phyloP scores from a whole-genome alignment of 1,140 invertebrate genomes.

The Drosophila sp. region DNA sequence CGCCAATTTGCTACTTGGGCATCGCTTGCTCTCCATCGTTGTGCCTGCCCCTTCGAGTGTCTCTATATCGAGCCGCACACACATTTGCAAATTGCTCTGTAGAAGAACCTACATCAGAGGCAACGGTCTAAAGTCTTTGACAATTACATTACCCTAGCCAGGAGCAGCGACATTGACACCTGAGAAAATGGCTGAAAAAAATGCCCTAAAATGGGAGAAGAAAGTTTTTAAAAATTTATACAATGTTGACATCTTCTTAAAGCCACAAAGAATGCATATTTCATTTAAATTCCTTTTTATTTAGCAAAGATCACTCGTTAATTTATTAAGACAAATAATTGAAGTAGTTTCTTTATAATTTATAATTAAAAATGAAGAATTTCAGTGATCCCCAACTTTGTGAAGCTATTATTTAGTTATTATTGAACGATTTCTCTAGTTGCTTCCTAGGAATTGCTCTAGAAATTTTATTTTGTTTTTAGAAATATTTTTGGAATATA shows the following conservation, averaged over 20 bases:
- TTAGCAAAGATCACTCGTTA: too few species aligned
- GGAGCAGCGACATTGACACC: slow-evolving; percentile 58
- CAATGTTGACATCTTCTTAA: neutral
- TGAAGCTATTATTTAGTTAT: too few species aligned
- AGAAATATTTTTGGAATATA: too few species aligned
- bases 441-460: too few species aligned
- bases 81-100: slow-evolving; percentile 65
- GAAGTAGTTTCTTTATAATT: too few species aligned
- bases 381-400: too few species aligned
- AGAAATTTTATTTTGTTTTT: too few species aligned
- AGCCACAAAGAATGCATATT: neutral
- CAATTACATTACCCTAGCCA: slow-evolving; percentile 52
- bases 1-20: slow-evolving; percentile 71
- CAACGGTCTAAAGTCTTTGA: slow-evolving; percentile 41
- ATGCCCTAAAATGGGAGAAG: neutral
- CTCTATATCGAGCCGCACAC: slow-evolving; percentile 26
- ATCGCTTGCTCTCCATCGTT: neutral
- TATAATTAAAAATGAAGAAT: too few species aligned
- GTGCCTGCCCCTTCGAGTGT: slow-evolving; percentile 9
- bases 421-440: too few species aligned
- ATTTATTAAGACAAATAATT: too few species aligned
- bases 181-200: slow-evolving; percentile 6
- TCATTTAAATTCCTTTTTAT: too few species aligned
- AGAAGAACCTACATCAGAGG: slow-evolving; percentile 42
- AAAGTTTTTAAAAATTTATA: slow-evolving; percentile 10